phyloP scores from a whole-genome alignment of 1,140 invertebrate species.

The Palaemon carinicauda region DNA sequence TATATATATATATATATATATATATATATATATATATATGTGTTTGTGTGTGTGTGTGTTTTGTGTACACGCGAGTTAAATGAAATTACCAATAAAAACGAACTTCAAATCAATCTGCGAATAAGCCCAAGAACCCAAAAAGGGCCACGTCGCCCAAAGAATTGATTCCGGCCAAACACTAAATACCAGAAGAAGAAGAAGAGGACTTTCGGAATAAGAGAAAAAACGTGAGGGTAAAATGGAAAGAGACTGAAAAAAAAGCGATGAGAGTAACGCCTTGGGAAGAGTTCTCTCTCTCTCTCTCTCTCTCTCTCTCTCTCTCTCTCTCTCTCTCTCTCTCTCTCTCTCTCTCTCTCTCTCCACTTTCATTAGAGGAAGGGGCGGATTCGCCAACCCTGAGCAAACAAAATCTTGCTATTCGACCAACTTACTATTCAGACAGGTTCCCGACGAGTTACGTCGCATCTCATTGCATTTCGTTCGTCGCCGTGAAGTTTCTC shows the following conservation, averaged over 20 bases:
- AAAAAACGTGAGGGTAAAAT: no score
- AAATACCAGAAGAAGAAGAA: no score
- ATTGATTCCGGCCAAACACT: no score
- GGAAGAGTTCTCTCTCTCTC: not conserved
- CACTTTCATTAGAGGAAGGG: slow-evolving; percentile 9
- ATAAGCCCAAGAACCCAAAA: no score
- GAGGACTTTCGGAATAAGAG: no score
- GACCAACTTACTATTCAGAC: slow-evolving; percentile 24
- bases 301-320: not conserved
- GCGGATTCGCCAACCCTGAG: not conserved
- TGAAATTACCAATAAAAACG: no score
- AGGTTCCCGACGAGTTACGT: not conserved
- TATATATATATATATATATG: not conserved
- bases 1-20: not conserved
- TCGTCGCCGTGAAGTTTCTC: not conserved
- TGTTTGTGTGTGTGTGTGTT: not conserved
- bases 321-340: slow-evolving; percentile 4
- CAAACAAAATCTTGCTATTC: slow-evolving; percentile 10
- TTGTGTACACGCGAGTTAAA: no score
- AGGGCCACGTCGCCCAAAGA: no score
- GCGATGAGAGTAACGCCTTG: no score
- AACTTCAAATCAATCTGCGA: no score
- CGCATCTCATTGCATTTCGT: not conserved
- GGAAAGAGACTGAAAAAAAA: no score
- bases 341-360: slow-evolving; percentile 15